These are phyloP conservation scores for Cynodonichthys magdalenae DNA, from an alignment of 2,797 vertebrate genomes.

Conservation along the genomic window DNA sequence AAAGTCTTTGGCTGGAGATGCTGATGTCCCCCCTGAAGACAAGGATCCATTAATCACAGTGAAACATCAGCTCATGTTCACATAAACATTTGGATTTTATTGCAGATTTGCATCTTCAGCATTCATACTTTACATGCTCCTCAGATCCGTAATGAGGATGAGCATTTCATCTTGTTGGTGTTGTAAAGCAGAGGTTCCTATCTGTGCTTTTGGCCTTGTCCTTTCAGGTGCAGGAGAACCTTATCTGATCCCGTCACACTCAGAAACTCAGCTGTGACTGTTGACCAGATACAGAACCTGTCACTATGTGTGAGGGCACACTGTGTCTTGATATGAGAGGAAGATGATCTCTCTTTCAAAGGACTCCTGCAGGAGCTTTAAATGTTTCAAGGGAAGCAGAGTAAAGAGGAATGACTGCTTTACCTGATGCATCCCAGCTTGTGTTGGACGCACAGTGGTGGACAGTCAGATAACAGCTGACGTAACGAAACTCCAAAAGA, in stretches of 20 bases:
- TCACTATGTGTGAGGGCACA: background rate
- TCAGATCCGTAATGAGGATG: background rate
- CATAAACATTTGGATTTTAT: no score
- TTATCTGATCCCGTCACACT: background rate
- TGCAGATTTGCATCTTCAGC: no score
- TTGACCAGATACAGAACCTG: conserved; percentile 6
- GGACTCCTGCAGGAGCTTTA: no score
- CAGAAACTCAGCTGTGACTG: background rate
- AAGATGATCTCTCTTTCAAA: background rate
- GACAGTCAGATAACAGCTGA: no score
- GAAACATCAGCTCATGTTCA: conserved; percentile 5
- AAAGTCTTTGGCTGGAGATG: conserved; percentile 77
- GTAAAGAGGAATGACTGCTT: no score
- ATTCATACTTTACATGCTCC: background rate
- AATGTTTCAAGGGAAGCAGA: background rate
- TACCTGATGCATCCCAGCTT: no score
- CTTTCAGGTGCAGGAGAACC: conserved; percentile 1
- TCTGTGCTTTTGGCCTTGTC: background rate
- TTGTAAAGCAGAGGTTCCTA: background rate
- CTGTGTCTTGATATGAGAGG: background rate
- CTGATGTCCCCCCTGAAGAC: conserved; percentile 57
- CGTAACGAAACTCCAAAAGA: no score
- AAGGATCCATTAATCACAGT: conserved; percentile 8
- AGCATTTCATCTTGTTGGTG: background rate
- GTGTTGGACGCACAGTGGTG: no score